Evolutionary conservation across 2,888 invertebrate species (phyloP), one percentile per base, ranked within the genome.

Genomic region (Mechanitis messenoides): DNA sequence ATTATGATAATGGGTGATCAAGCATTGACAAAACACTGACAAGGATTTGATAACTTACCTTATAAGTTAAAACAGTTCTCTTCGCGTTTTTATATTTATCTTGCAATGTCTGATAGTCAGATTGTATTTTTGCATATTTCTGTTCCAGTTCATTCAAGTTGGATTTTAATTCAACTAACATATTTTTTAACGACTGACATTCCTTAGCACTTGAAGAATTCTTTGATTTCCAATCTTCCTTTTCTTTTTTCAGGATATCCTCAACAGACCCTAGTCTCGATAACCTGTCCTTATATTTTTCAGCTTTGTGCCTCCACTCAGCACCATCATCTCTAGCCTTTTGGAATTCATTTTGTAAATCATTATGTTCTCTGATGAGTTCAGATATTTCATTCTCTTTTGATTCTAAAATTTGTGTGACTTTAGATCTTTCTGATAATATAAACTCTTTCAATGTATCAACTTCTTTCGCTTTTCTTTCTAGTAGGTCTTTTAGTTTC

Each of bases 71-170:
- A 42, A 92, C 91, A 42, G 91, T 92, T 72, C 92, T 91, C 76
- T 93, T 93, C 2, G 92, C 92, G 60, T 91, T 91, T 71, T 91
- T 91, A 73, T 93, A 93, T 71, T 93, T 93, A 9, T 91, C 91
- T 59, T 91, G 91, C 35, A 93, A 65, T 7, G 79, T 74, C 33
- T 89, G 83, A 59, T 92, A 78, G 55, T 92, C 92, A 0, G 77
- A 68, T 50, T 86, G 81, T 46, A 87, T 47, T 33, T 78, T 81
- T 2, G 79, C 79, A 66, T 78, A 81, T 45, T 77, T 78, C 50
- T 85, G 76, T 57, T 87, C 88, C 59, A 92, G 77, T 54, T 88
- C 87, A 2, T 81, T 70, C 47, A 92, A 84, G 12, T 85, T 85
- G 2, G 82, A 72, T 56, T 92, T 85, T 45, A 87, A 58, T 46